Conservation (phyloP, 2,888 invertebrate species). For the Nowickia ferox region DNA sequence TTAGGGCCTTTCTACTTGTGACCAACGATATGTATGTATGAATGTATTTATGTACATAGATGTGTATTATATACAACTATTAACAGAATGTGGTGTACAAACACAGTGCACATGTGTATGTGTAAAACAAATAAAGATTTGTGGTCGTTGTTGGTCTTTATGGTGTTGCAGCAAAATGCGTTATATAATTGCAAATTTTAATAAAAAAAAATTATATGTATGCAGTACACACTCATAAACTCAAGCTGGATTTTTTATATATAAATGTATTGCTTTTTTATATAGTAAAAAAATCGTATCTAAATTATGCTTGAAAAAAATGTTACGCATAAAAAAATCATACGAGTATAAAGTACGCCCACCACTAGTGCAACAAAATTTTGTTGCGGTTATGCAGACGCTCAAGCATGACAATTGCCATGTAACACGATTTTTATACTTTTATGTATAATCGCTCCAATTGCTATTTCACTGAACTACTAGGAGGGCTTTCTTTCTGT, state of each 20-base stretch:
- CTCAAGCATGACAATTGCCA: not conserved
- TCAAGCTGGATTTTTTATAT: not conserved
- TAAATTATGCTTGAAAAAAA: not conserved
- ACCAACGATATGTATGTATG: not conserved
- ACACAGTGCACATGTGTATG: not conserved
- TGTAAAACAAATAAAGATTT: constrained; percentile 54
- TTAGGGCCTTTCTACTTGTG: too few species aligned
- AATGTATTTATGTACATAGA: not conserved
- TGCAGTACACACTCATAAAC: too few species aligned
- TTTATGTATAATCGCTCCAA: too few species aligned
- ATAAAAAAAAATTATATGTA: constrained; percentile 27
- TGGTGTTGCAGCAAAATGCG: constrained; percentile 61
- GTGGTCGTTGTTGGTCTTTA: constrained; percentile 52
- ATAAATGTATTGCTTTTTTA: not conserved
- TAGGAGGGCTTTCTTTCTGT: too few species aligned
- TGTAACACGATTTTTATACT: too few species aligned
- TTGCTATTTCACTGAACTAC: too few species aligned
- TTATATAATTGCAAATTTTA: constrained; percentile 60
- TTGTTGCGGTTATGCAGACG: not conserved
- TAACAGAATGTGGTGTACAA: not conserved
- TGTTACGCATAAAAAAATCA: constrained; percentile 33
- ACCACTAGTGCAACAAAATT: constrained; percentile 16
- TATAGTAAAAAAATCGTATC: constrained; percentile 4
- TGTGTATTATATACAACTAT: not conserved
- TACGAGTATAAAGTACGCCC: constrained; percentile 27